phyloP scores from a whole-genome alignment of 2,888 invertebrate genomes.

The Tetragonisca angustula region DNA sequence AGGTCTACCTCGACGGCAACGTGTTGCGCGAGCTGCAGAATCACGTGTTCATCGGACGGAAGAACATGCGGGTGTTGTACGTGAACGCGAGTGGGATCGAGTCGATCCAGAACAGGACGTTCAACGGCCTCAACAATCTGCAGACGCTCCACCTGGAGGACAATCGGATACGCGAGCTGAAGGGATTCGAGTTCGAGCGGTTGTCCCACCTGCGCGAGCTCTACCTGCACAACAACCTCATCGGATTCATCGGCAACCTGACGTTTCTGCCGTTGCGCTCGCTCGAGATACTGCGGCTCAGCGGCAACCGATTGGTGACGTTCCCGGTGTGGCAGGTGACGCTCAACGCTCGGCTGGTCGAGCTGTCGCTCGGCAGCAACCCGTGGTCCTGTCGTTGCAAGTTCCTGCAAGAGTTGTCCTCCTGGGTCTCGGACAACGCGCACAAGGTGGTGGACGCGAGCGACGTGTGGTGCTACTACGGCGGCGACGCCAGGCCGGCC shows the following conservation, averaged over 20 bases:
- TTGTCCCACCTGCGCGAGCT: constrained; percentile 91
- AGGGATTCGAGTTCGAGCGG: constrained; percentile 94
- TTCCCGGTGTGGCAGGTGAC: constrained; percentile 91
- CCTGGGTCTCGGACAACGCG: constrained; percentile 92
- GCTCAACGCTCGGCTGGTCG: constrained; percentile 88
- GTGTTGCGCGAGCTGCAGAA: constrained; percentile 93
- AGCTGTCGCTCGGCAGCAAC: constrained; percentile 92
- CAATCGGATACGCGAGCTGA: constrained; percentile 91
- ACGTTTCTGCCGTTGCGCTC: constrained; percentile 92
- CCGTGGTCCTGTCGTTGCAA: constrained; percentile 96
- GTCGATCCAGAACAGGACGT: constrained; percentile 95
- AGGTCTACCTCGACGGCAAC: constrained; percentile 96
- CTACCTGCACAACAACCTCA: constrained; percentile 93
- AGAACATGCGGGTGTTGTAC: constrained; percentile 93
- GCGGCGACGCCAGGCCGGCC: constrained; percentile 89
- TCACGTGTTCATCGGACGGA: constrained; percentile 95
- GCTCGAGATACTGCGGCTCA: constrained; percentile 91
- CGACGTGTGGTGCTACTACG: constrained; percentile 93
- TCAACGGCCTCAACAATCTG: constrained; percentile 92
- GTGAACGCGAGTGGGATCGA: constrained; percentile 94
- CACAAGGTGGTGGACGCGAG: constrained; percentile 91
- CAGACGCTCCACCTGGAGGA: constrained; percentile 93
- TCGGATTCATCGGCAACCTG: constrained; percentile 91
- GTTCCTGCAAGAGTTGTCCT: constrained; percentile 92
- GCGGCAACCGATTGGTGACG: constrained; percentile 92